These are phyloP conservation scores for Dascillus cervinus DNA, from an alignment of 2,888 invertebrate genomes.

Conservation along the genomic window DNA sequence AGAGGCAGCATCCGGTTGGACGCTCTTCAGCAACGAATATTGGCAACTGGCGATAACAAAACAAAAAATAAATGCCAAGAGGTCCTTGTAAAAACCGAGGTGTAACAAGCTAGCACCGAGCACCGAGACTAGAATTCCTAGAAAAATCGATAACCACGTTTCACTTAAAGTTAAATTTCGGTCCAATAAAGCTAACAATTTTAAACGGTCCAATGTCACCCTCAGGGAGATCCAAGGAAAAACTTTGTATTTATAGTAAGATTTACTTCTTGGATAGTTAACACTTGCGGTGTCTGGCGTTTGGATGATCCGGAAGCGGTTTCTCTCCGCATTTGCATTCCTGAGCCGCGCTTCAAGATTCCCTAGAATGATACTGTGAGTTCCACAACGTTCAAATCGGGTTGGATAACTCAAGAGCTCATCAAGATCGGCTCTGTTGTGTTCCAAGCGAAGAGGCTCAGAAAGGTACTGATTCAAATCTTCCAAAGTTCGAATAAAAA, in stretches of 20 bases:
- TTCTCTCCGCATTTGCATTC: constrained; percentile 49
- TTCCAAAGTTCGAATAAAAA: no score
- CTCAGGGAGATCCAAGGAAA: constrained; percentile 60
- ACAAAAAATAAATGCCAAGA: constrained; percentile 91
- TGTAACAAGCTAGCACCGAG: constrained; percentile 78
- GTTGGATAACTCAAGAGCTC: no score
- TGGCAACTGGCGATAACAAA: constrained; percentile 97
- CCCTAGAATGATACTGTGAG: constrained; percentile 31
- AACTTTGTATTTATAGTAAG: constrained; percentile 69
- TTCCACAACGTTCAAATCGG: no score
- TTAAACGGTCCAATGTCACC: constrained; percentile 87
- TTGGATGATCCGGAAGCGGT: constrained; percentile 39
- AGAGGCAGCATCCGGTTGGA: constrained; percentile 97
- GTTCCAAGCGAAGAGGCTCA: constrained; percentile 11
- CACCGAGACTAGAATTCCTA: constrained; percentile 79
- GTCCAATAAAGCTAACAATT: constrained; percentile 87
- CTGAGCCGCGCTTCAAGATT: constrained; percentile 25
- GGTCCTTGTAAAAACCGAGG: constrained; percentile 81
- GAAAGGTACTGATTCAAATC: not conserved
- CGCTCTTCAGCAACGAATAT: constrained; percentile 93
- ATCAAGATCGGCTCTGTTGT: constrained; percentile 9
- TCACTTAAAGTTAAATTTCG: constrained; percentile 79
- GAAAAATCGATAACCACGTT: constrained; percentile 69
- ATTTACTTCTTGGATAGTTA: constrained; percentile 31
- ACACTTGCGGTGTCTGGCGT: constrained; percentile 28